Evolutionary conservation across 1,140 invertebrate genomes (phyloP).

Genomic region (Brachystomella parvula): DNA sequence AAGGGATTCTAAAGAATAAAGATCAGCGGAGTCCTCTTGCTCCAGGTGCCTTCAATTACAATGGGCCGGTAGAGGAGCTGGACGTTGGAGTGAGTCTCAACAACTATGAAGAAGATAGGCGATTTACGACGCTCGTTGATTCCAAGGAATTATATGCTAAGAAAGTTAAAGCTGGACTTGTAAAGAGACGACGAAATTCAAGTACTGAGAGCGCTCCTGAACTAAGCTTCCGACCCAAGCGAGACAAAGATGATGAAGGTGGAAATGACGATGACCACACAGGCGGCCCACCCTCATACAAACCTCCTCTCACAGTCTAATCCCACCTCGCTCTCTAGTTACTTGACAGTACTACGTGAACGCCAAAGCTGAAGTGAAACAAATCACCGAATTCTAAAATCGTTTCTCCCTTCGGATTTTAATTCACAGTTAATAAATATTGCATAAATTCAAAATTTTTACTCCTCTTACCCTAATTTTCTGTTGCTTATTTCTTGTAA

Average conservation of each 20-base stretch:
- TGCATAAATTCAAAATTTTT: background rate
- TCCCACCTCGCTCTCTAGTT: no score
- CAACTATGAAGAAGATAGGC: constrained; percentile 1
- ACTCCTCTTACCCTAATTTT: background rate
- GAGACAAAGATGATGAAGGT: background rate
- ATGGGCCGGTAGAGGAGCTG: background rate
- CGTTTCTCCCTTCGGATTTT: background rate
- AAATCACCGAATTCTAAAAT: background rate
- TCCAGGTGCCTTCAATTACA: background rate
- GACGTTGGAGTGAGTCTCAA: background rate
- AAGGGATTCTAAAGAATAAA: background rate
- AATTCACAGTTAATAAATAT: background rate
- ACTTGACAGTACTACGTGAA: no score
- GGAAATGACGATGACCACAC: background rate
- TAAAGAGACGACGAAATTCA: background rate
- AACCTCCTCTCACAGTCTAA: background rate
- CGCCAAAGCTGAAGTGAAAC: no score
- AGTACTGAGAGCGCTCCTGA: background rate
- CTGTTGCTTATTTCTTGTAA: background rate
- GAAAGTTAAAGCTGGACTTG: background rate
- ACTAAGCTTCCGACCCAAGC: background rate
- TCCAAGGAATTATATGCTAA: background rate
- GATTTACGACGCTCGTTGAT: background rate
- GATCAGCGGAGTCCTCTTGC: background rate
- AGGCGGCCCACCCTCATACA: background rate